A percentile compares a stretch with the other conserved stretches of the same genome.
These are phyloP conservation scores for Podarcis siculus DNA, from an alignment of 2,797 vertebrate genomes.

Conservation along the genomic window DNA sequence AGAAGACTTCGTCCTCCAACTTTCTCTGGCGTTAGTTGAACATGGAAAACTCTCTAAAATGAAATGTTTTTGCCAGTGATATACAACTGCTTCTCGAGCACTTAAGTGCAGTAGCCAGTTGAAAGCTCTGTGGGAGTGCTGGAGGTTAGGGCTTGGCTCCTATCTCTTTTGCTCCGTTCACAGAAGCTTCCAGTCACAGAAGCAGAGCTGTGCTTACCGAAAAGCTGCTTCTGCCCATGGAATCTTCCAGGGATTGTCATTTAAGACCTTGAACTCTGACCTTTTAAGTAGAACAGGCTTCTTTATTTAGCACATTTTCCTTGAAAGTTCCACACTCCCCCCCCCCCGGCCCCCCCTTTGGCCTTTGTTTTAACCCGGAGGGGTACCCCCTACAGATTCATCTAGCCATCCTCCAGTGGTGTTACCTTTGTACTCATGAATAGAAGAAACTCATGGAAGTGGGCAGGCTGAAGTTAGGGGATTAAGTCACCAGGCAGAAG, in stretches of 20 bases:
- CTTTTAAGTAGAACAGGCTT: slow-evolving; percentile 27
- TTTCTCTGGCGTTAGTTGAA: slow-evolving; percentile 34
- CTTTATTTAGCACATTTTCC: slow-evolving; percentile 37
- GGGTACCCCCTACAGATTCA: neutral
- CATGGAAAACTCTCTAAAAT: slow-evolving; percentile 16
- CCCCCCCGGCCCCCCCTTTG: no score
- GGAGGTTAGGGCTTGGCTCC: slow-evolving; percentile 1
- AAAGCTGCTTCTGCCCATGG: neutral
- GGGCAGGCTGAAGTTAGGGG: neutral
- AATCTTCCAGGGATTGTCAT: slow-evolving; percentile 2
- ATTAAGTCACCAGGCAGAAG: neutral
- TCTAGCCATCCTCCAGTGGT: neutral
- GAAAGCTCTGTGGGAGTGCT: slow-evolving; percentile 20
- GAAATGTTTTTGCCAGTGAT: neutral
- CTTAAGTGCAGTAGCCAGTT: slow-evolving; percentile 28
- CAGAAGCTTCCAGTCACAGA: neutral
- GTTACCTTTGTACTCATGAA: no score
- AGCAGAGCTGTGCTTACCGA: neutral
- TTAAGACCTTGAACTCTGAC: slow-evolving; percentile 24
- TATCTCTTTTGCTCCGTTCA: neutral
- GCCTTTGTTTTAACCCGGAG: neutral
- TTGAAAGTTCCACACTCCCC: slow-evolving; percentile 17
- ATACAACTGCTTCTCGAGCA: slow-evolving; percentile 9
- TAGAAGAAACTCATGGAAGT: no score
- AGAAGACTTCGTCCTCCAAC: neutral